Evolutionary conservation across 2,888 invertebrate genomes (phyloP), one percentile per base, ranked within the genome.

Genomic region (Drosophila mimica): DNA sequence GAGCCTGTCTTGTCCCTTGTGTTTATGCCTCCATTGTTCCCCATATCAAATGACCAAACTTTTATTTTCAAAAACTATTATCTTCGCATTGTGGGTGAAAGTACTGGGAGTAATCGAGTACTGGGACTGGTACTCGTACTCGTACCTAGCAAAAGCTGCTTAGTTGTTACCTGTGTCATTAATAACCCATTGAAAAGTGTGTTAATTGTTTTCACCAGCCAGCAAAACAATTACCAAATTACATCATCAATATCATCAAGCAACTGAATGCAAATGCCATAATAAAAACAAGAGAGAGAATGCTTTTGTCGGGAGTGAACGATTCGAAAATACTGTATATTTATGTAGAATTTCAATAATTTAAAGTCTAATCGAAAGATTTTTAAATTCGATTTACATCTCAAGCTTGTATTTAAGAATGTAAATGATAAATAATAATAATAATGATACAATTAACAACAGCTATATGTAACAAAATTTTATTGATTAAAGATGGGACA

Each of bases 131-230:
- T 46, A 25, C 25, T 25, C 1, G 25, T 25, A 40, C 25, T 25
- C 46, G 34, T 33, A 56, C 58, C 60, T 20, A 57, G 43, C 57
- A 56, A 75, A 62, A 68, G 71, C 70, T 60, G 76, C 67, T 76
- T 68, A 74, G 40, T 70, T 63, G 67, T 65, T 64, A 56, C 51
- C 73, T 43, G 31, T 66, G 67, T 77, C 76, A 86, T 86, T 86
- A 86, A 87, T 86, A 83, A 76, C 61, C 60, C 78, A 83, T 85
- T 83, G 72, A 57, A 68, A 80, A 66, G 70, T 85, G 82, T 82
- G 83, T 83, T 86, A 84, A 85, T 85, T 86, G 77, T 70, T 70
- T 28, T 56, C 43, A 48, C 20, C 33, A 25, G 30, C 28, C 30
- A 60, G 65, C 62, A 70, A 75, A 76, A 81, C 70, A 82, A 86